Evolutionary conservation across 2,888 invertebrate genomes (phyloP).

Genomic region (Theretra japonica): DNA sequence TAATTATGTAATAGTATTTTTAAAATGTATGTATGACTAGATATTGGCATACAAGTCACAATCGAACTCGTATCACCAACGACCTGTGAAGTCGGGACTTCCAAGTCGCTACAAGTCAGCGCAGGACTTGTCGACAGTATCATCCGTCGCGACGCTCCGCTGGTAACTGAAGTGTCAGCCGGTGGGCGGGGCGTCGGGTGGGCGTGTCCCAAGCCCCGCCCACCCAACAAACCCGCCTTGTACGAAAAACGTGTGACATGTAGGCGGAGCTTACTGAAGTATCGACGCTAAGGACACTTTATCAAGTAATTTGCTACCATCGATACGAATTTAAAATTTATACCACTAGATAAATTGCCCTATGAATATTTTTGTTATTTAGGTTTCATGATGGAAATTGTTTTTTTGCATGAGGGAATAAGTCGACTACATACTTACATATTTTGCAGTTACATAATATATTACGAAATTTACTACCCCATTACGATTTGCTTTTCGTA

Average conservation of each 20-base stretch:
- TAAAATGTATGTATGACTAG: not conserved
- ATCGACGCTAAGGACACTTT: conserved; percentile 81
- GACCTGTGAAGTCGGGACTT: not conserved
- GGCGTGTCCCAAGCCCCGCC: conserved; percentile 68
- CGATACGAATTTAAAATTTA: conserved; percentile 76
- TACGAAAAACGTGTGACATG: conserved; percentile 75
- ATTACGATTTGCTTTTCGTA: no score
- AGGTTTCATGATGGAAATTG: not conserved
- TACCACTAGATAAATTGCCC: conserved; percentile 52
- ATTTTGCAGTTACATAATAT: no score
- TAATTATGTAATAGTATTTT: no score
- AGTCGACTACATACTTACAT: no score
- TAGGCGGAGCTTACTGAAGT: conserved; percentile 74
- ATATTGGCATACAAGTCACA: not conserved
- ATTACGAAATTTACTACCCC: no score
- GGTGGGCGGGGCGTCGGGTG: conserved; percentile 72
- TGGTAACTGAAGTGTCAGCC: conserved; percentile 72
- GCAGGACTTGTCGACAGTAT: conserved; percentile 51
- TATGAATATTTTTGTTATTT: conserved; percentile 31
- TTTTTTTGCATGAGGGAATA: not conserved
- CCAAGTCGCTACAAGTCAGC: not conserved
- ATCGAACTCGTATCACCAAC: not conserved
- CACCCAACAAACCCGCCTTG: conserved; percentile 59
- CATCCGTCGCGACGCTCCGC: conserved; percentile 67
- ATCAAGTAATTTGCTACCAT: conserved; percentile 82